phyloP scores from a whole-genome alignment of 2,113 vertebrate genomes.

The Loxodonta africana region DNA sequence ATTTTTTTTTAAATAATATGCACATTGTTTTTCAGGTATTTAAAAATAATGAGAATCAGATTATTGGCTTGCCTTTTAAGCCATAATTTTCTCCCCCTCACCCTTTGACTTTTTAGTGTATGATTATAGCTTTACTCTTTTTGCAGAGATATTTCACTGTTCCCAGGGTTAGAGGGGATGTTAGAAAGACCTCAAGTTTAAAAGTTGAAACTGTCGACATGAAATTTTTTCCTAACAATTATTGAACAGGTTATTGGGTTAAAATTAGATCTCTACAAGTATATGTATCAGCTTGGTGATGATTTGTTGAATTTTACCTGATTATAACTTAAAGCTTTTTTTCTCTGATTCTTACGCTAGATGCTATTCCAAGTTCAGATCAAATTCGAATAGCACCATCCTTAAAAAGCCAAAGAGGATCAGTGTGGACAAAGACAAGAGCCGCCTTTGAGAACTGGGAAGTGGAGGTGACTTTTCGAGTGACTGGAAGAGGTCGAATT shows the following conservation, averaged over 20 bases:
- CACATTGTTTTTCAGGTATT: neutral
- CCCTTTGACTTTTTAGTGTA: slow-evolving; percentile 20
- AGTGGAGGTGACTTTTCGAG: slow-evolving; percentile 95
- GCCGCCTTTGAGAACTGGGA: slow-evolving; percentile 95
- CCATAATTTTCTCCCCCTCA: neutral
- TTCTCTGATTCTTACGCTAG: slow-evolving; percentile 85
- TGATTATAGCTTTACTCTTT: neutral
- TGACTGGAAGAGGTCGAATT: slow-evolving; percentile 96
- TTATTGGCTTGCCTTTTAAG: slow-evolving; percentile 51
- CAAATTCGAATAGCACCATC: slow-evolving; percentile 97
- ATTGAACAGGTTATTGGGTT: neutral
- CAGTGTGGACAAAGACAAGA: slow-evolving; percentile 95
- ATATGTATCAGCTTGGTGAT: neutral
- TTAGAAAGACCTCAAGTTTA: slow-evolving; percentile 34
- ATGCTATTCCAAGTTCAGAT: slow-evolving; percentile 97
- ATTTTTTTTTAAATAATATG: neutral
- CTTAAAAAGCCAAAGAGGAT: slow-evolving; percentile 96
- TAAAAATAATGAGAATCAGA: slow-evolving; percentile 23
- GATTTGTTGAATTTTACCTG: slow-evolving; percentile 53
- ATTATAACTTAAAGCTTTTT: slow-evolving; percentile 64
- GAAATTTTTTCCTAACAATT: slow-evolving; percentile 7
- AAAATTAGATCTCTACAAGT: neutral
- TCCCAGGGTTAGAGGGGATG: neutral
- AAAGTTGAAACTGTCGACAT: slow-evolving; percentile 13
- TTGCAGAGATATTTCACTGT: neutral